Evolutionary conservation across 92 coral and sea anemone species (phyloP).

Genomic region (Zoanthus sociatus): DNA sequence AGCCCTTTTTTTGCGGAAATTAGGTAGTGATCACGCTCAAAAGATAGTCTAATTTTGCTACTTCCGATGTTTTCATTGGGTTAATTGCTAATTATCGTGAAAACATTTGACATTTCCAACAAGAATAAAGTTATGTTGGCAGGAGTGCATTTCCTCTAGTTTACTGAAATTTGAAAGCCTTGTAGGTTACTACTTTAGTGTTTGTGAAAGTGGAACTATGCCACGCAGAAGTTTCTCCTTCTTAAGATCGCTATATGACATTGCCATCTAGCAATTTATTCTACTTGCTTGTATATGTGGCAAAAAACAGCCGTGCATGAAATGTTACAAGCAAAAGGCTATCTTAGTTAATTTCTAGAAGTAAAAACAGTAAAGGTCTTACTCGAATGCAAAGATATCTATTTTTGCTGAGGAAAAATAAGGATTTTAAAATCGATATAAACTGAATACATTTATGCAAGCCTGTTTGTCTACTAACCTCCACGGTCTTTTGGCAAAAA

Average conservation of each 20-base stretch:
- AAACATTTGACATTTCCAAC: neutral
- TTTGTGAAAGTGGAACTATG: neutral
- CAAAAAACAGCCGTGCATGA: slow-evolving; percentile 3
- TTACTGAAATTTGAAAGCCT: neutral
- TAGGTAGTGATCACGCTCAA: neutral
- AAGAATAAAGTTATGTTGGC: neutral
- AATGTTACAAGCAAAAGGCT: neutral
- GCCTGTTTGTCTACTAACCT: neutral
- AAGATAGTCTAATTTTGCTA: neutral
- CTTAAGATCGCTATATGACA: slow-evolving; percentile 33
- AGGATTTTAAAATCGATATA: neutral
- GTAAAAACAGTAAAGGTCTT: neutral
- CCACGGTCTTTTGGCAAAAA: too few relatives aligned
- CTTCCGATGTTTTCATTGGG: neutral
- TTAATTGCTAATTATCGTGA: neutral
- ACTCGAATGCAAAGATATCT: neutral
- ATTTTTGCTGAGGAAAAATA: neutral
- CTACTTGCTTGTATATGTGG: neutral
- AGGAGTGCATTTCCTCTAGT: neutral
- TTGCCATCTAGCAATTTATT: slow-evolving; percentile 47
- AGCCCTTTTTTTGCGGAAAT: neutral
- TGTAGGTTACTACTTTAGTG: neutral
- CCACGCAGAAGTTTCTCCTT: slow-evolving; percentile 1
- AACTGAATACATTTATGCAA: neutral
- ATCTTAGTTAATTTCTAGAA: neutral